Evolutionary conservation across 2,888 invertebrate genomes (phyloP).

Genomic region (Cyclophora punctaria): DNA sequence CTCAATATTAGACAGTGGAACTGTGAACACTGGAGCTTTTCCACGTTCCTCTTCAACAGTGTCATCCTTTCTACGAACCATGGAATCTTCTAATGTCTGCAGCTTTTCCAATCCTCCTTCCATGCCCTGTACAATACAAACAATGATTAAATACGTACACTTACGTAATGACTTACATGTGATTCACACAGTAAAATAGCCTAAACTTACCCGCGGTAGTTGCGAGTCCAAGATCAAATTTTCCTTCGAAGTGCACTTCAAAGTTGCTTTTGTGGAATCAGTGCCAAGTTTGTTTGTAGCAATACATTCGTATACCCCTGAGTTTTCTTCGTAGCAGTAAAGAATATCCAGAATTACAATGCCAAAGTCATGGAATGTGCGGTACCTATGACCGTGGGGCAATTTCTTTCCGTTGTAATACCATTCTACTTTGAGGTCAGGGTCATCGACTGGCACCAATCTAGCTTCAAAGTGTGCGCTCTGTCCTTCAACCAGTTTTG

Average conservation of each 20-base stretch:
- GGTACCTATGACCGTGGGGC: constrained; percentile 95
- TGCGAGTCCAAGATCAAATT: constrained; percentile 94
- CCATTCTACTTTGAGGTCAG: constrained; percentile 96
- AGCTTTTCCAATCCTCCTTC: constrained; percentile 96
- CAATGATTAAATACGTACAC: too few species aligned
- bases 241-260: constrained; percentile 91
- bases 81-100: constrained; percentile 92
- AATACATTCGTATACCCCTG: constrained; percentile 94
- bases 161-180: too few species aligned
- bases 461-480: constrained; percentile 95
- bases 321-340: constrained; percentile 97
- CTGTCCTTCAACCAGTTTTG: constrained; percentile 93
- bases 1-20: constrained; percentile 90
- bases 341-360: constrained; percentile 96
- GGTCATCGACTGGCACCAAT: constrained; percentile 94
- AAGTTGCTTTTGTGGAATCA: constrained; percentile 87
- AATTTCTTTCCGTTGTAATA: constrained; percentile 94
- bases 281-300: constrained; percentile 94
- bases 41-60: constrained; percentile 83
- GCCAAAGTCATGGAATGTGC: constrained; percentile 98
- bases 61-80: constrained; percentile 85
- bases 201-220: constrained; percentile 83
- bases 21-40: constrained; percentile 92
- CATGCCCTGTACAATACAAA: constrained; percentile 80
- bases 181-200: too few species aligned